Evolutionary conservation across 2,888 invertebrate genomes (phyloP).

Genomic region (Cantharis rustica): DNA sequence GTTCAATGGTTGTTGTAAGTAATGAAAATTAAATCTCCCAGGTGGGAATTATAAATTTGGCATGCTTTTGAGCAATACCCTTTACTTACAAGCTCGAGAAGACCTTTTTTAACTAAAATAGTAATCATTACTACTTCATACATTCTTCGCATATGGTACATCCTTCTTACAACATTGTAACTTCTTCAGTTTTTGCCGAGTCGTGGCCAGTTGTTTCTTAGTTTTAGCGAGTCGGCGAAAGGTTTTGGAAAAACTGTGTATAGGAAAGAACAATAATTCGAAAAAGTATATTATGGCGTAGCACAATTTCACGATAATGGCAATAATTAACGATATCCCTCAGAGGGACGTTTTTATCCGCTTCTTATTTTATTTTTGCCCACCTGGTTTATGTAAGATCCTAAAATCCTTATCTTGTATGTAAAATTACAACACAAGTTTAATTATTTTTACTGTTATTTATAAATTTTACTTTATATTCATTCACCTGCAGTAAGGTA

Average conservation of each 20-base stretch:
- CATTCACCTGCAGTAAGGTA: background rate
- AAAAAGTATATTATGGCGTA: background rate
- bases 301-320: background rate
- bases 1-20: background rate
- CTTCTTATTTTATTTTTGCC: background rate
- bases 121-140: background rate
- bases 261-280: background rate
- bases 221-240: background rate
- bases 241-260: background rate
- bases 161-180: background rate
- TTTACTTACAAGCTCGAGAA: background rate
- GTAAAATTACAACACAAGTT: background rate
- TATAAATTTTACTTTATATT: background rate
- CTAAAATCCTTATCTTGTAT: background rate
- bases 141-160: background rate
- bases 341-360: background rate
- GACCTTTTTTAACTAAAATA: background rate
- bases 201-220: background rate
- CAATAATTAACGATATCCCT: background rate
- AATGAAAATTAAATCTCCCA: background rate
- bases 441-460: background rate
- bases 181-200: background rate
- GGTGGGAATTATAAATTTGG: background rate
- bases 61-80: background rate
- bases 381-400: background rate